A percentile compares a stretch with the other conserved stretches of the same genome.
These are phyloP conservation scores for Hirtodrosophila duncani DNA, from an alignment of 2,888 invertebrate genomes.

Conservation along the genomic window DNA sequence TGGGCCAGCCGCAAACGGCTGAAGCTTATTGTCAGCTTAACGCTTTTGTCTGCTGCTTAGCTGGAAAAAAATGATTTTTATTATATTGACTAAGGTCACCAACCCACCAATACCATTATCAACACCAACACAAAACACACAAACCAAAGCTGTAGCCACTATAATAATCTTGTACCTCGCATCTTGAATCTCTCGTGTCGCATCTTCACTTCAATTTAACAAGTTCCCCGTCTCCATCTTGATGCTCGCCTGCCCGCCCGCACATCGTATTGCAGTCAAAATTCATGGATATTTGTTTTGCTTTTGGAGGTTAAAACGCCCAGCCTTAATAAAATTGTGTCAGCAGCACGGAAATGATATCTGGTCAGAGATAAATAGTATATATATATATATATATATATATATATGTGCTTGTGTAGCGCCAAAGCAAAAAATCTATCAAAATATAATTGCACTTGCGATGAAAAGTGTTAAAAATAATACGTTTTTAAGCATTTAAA, in stretches of 20 bases:
- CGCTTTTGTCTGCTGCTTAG: slow-evolving; percentile 21
- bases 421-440: too few species aligned
- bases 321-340: slow-evolving; percentile 47
- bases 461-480: too few species aligned
- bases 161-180: slow-evolving; percentile 18
- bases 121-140: slow-evolving; percentile 24
- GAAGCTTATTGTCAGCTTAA: slow-evolving; percentile 7
- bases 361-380: background rate
- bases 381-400: background rate
- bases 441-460: too few species aligned
- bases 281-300: slow-evolving; percentile 15
- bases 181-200: slow-evolving; percentile 47
- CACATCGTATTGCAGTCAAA: too few species aligned
- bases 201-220: slow-evolving; percentile 58
- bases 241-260: too few species aligned
- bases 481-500: too few species aligned
- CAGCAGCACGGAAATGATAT: slow-evolving; percentile 22
- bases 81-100: slow-evolving; percentile 74
- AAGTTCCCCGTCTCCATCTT: slow-evolving; percentile 30
- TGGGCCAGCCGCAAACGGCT: slow-evolving; percentile 7
- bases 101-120: slow-evolving; percentile 26
- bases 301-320: slow-evolving; percentile 62
- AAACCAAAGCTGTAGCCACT: slow-evolving; percentile 20
- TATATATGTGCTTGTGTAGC: background rate
- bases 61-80: slow-evolving; percentile 33